Evolutionary conservation across 2,888 invertebrate species (phyloP), one percentile per base, ranked within the genome.

Genomic region (Molanna angustata): DNA sequence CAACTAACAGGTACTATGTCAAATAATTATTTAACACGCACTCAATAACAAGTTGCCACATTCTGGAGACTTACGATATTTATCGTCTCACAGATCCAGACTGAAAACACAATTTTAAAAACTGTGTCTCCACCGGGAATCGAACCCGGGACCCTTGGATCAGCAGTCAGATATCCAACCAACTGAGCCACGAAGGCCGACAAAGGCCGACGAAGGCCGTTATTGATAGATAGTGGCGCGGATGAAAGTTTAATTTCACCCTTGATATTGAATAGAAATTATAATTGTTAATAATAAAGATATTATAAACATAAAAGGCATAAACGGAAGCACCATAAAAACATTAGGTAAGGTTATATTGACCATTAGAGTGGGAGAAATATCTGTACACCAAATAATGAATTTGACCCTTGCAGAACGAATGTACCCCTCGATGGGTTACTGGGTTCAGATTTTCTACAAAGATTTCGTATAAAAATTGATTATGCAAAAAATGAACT

Each of bases 141-240:
- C n/a, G n/a, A n/a, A n/a, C n/a, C n/a, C n/a, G n/a, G n/a, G n/a
- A n/a, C n/a, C n/a, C n/a, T n/a, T n/a, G n/a, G n/a, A n/a, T n/a
- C n/a, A n/a, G n/a, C n/a, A n/a, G n/a, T n/a, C n/a, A n/a, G n/a
- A n/a, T n/a, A n/a, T n/a, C n/a, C n/a, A n/a, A n/a, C n/a, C n/a
- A n/a, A n/a, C n/a, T n/a, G n/a, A n/a, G n/a, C n/a, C n/a, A n/a
- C n/a, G n/a, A n/a, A n/a, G n/a, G n/a, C n/a, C n/a, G n/a, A n/a
- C n/a, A n/a, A n/a, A n/a, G n/a, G n/a, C n/a, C n/a, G n/a, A n/a
- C n/a, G n/a, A n/a, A n/a, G n/a, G n/a, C n/a, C 4, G 3, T 16
- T 37, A 16, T 16, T 37, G 37, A 37, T 37, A 37, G 37, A 37
- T 16, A 37, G 37, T 37, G 37, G 4, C 18, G 14, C 37, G 4